These are phyloP conservation scores for Buceros bicornis DNA, from an alignment of 2,797 vertebrate genomes.

Conservation along the genomic window DNA sequence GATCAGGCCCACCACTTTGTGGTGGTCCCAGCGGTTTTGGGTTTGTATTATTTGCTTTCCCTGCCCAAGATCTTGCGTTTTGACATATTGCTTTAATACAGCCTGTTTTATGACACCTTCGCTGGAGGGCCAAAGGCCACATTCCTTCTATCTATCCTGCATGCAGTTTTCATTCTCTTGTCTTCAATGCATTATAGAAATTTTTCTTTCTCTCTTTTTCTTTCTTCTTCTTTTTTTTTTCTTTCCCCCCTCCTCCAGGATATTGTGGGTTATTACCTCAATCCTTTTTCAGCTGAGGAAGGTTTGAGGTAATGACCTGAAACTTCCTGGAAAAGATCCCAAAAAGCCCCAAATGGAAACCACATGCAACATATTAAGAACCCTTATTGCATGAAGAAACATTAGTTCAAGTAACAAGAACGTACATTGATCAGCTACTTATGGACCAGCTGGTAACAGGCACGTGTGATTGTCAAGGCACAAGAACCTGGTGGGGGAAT, in stretches of 20 bases:
- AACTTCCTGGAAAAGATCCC: conserved; percentile 71
- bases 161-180: conserved; percentile 51
- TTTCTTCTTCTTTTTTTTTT: background rate
- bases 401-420: conserved; percentile 20
- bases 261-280: conserved; percentile 70
- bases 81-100: conserved; percentile 48
- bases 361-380: conserved; percentile 66
- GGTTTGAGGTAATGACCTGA: conserved; percentile 71
- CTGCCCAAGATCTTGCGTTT: background rate
- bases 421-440: conserved; percentile 28
- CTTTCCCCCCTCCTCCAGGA: background rate
- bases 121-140: conserved; percentile 13
- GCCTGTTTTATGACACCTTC: conserved; percentile 29
- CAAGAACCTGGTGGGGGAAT: background rate
- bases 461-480: background rate
- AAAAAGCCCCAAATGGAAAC: conserved; percentile 70
- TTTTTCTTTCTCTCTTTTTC: background rate
- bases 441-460: conserved; percentile 18
- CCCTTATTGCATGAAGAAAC: conserved; percentile 46
- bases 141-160: conserved; percentile 26
- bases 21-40: fast-evolving
- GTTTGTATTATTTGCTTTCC: background rate
- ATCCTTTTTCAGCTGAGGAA: conserved; percentile 69
- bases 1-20: background rate
- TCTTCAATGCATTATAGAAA: conserved; percentile 22